Conservation (phyloP, 2,797 vertebrate species). For the Typhlichthys subterraneus region DNA sequence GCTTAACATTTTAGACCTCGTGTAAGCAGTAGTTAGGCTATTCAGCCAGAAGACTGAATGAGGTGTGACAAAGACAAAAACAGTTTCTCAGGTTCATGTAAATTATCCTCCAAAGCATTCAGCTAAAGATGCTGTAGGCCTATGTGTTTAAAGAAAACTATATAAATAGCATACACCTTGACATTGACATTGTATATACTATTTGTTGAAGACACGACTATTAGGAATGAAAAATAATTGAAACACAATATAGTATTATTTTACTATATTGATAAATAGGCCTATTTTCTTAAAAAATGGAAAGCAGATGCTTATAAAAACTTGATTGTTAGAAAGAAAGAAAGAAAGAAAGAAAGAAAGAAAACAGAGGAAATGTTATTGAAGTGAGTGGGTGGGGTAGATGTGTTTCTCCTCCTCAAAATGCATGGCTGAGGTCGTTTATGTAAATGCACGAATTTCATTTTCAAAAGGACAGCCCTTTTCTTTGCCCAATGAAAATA, state of each 20-base stretch:
- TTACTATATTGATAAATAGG: too few relatives aligned
- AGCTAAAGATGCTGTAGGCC: conserved; percentile 35
- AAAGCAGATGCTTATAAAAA: too few relatives aligned
- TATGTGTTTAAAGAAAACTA: conserved; percentile 11
- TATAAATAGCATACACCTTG: neutral
- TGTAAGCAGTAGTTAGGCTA: conserved; percentile 44
- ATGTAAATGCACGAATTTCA: conserved; percentile 84
- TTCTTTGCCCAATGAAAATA: conserved; percentile 92
- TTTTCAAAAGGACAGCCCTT: conserved; percentile 87
- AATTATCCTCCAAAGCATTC: conserved; percentile 41
- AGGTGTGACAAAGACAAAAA: conserved; percentile 57
- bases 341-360: too few relatives aligned
- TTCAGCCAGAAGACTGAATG: conserved; percentile 47
- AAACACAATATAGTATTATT: too few relatives aligned
- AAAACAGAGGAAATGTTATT: neutral
- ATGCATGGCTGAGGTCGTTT: conserved; percentile 71
- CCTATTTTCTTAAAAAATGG: too few relatives aligned
- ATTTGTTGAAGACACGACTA: too few relatives aligned
- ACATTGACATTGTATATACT: too few relatives aligned
- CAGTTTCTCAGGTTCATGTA: conserved; percentile 63
- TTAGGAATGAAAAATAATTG: too few relatives aligned
- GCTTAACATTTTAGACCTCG: conserved; percentile 68
- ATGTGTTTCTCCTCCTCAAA: conserved; percentile 68
- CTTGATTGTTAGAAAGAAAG: too few relatives aligned
- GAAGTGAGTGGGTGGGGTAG: conserved; percentile 61